A percentile compares a stretch with the other conserved stretches of the same genome.
Evolutionary conservation across 2,888 invertebrate genomes (phyloP).

Genomic region (Acrocyrtus sp.): DNA sequence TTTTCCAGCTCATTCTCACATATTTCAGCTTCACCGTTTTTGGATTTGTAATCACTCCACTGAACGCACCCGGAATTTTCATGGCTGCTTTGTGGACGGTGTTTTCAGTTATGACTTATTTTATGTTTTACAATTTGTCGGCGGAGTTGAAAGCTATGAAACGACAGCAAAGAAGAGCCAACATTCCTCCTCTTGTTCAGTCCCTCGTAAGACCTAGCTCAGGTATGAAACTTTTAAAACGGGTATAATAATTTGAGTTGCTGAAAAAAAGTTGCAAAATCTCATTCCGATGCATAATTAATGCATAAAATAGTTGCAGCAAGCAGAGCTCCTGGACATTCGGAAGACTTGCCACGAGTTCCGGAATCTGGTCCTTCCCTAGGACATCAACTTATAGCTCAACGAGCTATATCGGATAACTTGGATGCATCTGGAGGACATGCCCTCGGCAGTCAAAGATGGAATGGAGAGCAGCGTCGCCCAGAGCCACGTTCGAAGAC

Average conservation of each 20-base stretch:
- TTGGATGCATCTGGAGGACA: no score
- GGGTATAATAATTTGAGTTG: neutral
- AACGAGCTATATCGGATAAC: constrained; percentile 26
- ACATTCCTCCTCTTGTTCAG: neutral
- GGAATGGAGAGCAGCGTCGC: constrained; percentile 22
- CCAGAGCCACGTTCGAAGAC: constrained; percentile 6
- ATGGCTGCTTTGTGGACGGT: constrained; percentile 67
- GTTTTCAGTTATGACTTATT: constrained; percentile 56
- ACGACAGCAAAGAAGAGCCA: constrained; percentile 28
- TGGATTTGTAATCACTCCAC: constrained; percentile 65
- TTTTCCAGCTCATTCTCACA: constrained; percentile 66
- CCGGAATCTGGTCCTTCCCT: constrained; percentile 29
- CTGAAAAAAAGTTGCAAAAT: neutral
- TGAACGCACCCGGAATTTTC: constrained; percentile 67
- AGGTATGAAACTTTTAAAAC: constrained; percentile 1
- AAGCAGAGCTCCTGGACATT: constrained; percentile 16
- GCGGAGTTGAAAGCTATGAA: constrained; percentile 45
- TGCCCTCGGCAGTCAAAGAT: constrained; percentile 9
- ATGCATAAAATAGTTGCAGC: constrained; percentile 6
- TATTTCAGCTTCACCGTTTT: constrained; percentile 63
- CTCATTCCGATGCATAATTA: neutral
- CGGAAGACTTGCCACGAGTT: constrained; percentile 1
- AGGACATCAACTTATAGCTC: constrained; percentile 32
- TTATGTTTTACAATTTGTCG: constrained; percentile 59
- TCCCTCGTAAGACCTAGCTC: constrained; percentile 5